Evolutionary conservation across 2,888 invertebrate species (phyloP), one percentile per base, ranked within the genome.

Genomic region (Eugnorisma glareosa): DNA sequence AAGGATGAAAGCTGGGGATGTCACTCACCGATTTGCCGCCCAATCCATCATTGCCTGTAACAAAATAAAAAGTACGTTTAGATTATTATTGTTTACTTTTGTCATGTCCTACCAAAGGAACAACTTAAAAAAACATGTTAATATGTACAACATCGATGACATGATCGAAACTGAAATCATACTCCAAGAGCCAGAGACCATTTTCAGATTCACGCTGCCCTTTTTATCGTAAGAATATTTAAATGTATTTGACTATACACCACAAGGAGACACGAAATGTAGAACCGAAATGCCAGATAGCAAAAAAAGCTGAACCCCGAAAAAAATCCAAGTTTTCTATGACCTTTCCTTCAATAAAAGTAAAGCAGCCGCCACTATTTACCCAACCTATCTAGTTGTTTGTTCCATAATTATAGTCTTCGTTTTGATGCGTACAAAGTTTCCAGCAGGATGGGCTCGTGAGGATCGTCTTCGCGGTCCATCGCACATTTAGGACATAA

Each of bases 1-100:
- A 28, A 24, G 40, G 48, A n/a, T 10, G 3, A 31, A 54, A 51
- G 43, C 57, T 18, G 61, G 13, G 37, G 28, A 24, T 71, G 11
- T 11, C 7, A 89, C 90, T 90, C 82, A 90, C 90, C 83, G 82
- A 84, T 78, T 89, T 90, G 24, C 71, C 67, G 43, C 77, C 87
- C 73, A 72, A 43, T 72, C 84, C 88, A 67, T 84, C 84, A 83
- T 81, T 85, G 31, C 81, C 90, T 90, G 90, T 54, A 90, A 90
- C 90, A 89, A 89, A 79, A 54, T 6, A 70, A 48, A 74, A 70
- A 63, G 24, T 77, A 70, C 13, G 8, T 45, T 31, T 59, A 68
- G n/a, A 77, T 61, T 51, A 48, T 71, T 61, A 3, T 13, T 64
- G 8, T 63, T 73, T 15, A 1, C 24, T 45, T 63, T 35, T 63